Evolutionary conservation across 2,797 vertebrate genomes (phyloP).

Genomic region (Phoeniculus purpureus): DNA sequence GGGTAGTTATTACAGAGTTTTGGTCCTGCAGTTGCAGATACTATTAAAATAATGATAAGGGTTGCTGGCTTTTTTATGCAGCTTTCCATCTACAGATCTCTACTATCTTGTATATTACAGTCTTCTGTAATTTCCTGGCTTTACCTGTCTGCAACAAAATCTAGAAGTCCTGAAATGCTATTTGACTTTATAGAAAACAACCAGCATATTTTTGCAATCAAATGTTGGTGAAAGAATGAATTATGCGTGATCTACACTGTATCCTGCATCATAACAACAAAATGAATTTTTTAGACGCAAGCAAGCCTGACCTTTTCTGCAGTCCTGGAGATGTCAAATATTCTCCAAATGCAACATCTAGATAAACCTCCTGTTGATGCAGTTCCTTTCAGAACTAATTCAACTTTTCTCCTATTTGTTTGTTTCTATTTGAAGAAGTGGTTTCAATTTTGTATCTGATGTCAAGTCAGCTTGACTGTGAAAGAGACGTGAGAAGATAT

Average conservation of each 20-base stretch:
- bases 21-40: neutral
- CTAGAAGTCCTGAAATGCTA: constrained; percentile 23
- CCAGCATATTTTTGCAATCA: constrained; percentile 19
- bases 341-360: constrained; percentile 21
- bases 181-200: constrained; percentile 7
- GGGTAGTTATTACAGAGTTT: neutral
- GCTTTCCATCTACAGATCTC: constrained; percentile 41
- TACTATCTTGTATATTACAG: constrained; percentile 25
- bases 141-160: constrained; percentile 24
- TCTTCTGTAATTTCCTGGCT: constrained; percentile 47
- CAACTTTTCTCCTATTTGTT: constrained; percentile 5
- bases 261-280: constrained; percentile 33
- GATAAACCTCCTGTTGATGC: neutral
- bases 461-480: neutral
- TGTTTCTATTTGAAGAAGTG: constrained; percentile 11
- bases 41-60: constrained; percentile 5
- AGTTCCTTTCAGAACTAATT: neutral
- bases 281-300: constrained; percentile 31
- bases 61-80: neutral
- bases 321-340: constrained; percentile 16
- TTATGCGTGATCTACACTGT: constrained; percentile 1
- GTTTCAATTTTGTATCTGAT: constrained; percentile 8
- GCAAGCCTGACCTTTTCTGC: constrained; percentile 36
- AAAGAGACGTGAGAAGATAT: neutral
- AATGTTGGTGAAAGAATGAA: constrained; percentile 25